Evolutionary conservation across 2,888 invertebrate genomes (phyloP), one percentile per base, ranked within the genome.

Genomic region (Drosophila antonietae): DNA sequence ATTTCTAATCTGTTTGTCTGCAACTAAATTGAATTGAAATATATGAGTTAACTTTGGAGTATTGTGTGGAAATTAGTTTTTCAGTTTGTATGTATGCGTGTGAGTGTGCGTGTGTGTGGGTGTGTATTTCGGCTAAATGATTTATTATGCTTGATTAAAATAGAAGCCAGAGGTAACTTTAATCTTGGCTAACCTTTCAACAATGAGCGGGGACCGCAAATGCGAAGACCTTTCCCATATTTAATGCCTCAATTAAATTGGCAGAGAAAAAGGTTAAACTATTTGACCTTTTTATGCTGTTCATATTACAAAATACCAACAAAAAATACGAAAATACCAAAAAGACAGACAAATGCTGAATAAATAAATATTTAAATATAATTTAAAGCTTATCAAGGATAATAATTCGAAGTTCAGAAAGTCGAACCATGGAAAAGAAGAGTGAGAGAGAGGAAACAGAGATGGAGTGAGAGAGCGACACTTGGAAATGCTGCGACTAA

Each of bases 311-410:
- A 28, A 44, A 57, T 43, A 31, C 33, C 49, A 9, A 55, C 14
- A 28, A 18, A 31, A 33, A 49, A 51, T 53, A 51, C 14, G 12
- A 49, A 43, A 35, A 55, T 28, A 57, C 41, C 23, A 44, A 28
- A 9, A 43, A 43, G 12, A 18, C 12, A 44, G 0, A 43, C 18
- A 2, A 72, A 73, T 71, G 53, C 20, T 15, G 66, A 75, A 62
- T 68, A 66, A 73, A 67, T 76, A 70, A 79, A 72, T 71, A 82
- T 73, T 80, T 68, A 77, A 80, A 85, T 73, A 77, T 70, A 73
- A 83, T 86, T 83, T 88, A 57, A 64, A 59, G 83, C 83, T 86
- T 86, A 88, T 57, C 58, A 31, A 53, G 65, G 68, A 67, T 88
- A 47, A 82, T 80, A 68, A 63, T 49, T 35, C 64, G 49, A 43